Conservation (phyloP, 2,113 vertebrate species). For the Pseudolaguvia tuberculata region DNA sequence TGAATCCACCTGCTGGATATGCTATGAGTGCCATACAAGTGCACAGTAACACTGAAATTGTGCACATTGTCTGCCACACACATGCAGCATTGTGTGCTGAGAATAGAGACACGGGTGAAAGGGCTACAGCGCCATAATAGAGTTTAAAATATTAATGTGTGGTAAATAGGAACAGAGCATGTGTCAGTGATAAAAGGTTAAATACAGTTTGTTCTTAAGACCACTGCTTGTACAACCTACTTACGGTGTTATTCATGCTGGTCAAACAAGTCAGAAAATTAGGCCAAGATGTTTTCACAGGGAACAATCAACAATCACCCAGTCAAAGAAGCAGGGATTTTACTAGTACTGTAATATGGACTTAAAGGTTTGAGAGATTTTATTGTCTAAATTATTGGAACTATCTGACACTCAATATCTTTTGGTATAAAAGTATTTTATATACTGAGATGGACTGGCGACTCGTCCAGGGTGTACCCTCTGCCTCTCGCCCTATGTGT, state of each 20-base stretch:
- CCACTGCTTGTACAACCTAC: neutral
- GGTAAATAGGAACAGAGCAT: neutral
- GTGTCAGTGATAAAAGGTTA: neutral
- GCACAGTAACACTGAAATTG: neutral
- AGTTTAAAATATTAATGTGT: slow-evolving; percentile 20
- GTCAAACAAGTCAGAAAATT: neutral
- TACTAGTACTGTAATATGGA: neutral
- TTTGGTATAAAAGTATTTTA: no score
- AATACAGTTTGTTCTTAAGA: slow-evolving; percentile 6
- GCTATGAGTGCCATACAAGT: no score
- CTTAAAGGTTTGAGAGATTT: neutral
- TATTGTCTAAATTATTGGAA: neutral
- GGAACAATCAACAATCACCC: neutral
- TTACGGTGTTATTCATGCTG: neutral
- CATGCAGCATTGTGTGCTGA: slow-evolving; percentile 2
- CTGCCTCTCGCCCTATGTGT: no score
- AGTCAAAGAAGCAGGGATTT: neutral
- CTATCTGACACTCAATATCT: neutral
- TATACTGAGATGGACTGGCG: no score
- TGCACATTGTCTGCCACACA: neutral
- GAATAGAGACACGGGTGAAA: slow-evolving; percentile 26
- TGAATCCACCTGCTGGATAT: no score
- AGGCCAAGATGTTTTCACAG: neutral
- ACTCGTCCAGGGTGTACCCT: no score
- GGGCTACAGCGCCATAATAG: neutral